These are phyloP conservation scores for Rhaphigaster nebulosa DNA, from an alignment of 2,888 invertebrate genomes.

Conservation along the genomic window DNA sequence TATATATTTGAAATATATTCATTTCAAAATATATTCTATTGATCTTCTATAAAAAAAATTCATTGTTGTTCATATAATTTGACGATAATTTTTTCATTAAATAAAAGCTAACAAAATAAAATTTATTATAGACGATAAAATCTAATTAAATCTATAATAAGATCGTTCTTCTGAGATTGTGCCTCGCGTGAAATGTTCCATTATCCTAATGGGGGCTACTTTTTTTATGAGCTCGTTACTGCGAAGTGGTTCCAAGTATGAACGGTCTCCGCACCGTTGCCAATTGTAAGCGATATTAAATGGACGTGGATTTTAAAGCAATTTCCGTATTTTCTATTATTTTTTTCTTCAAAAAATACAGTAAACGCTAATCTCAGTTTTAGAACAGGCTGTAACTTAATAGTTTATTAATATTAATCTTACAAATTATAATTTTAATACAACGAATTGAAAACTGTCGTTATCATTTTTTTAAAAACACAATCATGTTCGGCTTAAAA, in stretches of 20 bases:
- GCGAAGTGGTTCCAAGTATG: not conserved
- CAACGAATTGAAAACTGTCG: too few species aligned
- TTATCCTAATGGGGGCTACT: not conserved
- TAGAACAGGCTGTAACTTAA: too few species aligned
- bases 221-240: constrained; percentile 21
- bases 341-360: too few species aligned
- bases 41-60: too few species aligned
- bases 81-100: not conserved
- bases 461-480: too few species aligned
- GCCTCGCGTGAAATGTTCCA: not conserved
- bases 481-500: too few species aligned
- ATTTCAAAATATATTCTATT: too few species aligned
- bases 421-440: too few species aligned
- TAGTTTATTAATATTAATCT: too few species aligned
- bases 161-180: not conserved
- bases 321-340: not conserved
- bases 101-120: constrained; percentile 15
- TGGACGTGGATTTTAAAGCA: not conserved
- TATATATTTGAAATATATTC: too few species aligned
- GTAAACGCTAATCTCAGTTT: too few species aligned
- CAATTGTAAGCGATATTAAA: not conserved
- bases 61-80: not conserved
- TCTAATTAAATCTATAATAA: constrained; percentile 31
- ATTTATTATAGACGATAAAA: not conserved
- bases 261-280: not conserved